These are phyloP conservation scores for Junonia oenone DNA, from an alignment of 2,888 invertebrate species.

Conservation along the genomic window DNA sequence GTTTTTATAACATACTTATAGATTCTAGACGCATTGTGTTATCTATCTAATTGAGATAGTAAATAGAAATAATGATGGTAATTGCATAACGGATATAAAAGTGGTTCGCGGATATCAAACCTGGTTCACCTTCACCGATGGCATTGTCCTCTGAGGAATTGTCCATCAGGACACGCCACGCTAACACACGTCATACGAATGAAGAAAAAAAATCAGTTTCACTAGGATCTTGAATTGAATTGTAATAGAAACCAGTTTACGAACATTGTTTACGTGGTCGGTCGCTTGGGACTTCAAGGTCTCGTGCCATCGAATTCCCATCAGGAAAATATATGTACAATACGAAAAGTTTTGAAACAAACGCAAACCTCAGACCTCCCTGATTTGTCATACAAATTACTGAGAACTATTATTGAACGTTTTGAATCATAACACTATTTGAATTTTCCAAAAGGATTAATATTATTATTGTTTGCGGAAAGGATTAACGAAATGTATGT, in stretches of 20 bases:
- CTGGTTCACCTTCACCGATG: conserved; percentile 38
- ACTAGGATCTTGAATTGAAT: conserved; percentile 55
- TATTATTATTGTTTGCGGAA: conserved; percentile 13
- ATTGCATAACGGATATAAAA: conserved; percentile 24
- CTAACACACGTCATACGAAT: conserved; percentile 36
- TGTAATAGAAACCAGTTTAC: conserved; percentile 49
- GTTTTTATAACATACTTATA: too few relatives aligned
- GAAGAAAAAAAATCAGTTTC: conserved; percentile 50
- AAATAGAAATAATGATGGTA: neutral
- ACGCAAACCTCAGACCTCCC: neutral
- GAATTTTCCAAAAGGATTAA: conserved; percentile 1
- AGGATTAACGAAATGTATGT: neutral
- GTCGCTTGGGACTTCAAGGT: conserved; percentile 52
- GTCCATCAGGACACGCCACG: conserved; percentile 37
- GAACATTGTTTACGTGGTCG: conserved; percentile 60
- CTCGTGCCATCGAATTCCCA: conserved; percentile 40
- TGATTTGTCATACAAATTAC: conserved; percentile 11
- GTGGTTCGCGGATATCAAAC: conserved; percentile 31
- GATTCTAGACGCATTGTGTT: too few relatives aligned
- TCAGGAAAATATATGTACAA: conserved; percentile 3
- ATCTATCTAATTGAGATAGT: too few relatives aligned
- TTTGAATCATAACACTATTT: conserved; percentile 10
- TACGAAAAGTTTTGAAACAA: neutral
- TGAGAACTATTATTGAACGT: neutral
- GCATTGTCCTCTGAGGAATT: conserved; percentile 37